Base-by-base conservation (phyloP, 2,888 invertebrate species). In the Leptopilina myrica region DNA sequence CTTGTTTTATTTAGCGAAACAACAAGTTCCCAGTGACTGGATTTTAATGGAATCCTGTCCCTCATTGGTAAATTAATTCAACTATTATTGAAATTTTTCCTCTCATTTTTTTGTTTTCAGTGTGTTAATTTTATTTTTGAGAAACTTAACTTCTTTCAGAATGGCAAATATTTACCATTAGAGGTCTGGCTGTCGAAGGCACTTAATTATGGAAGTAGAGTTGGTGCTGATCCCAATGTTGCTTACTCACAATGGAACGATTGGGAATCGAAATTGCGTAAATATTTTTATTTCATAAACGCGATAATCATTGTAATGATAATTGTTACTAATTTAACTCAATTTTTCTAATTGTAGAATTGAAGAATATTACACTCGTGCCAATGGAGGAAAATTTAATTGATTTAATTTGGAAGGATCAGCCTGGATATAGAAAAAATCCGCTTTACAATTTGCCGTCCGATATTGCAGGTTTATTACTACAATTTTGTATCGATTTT, bases 381-480 rank as follows among this genome's bases (percentile, higher is more conserved):
- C 79, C 83, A 5, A n/a, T 82, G 43, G 80, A 82, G 8, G 78
- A 79, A 0, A 86, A 85, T 78, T 88, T 93, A 9, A 89, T 93
- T 9, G 93, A 93, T 81, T 78, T 82, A 46, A 89, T 92, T 5
- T 93, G 93, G 93, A 84, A 88, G 40, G 81, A 87, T 43, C 78
- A 88, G 80, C 92, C 92, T 0, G 81, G 86, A 2, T 91, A 91
- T 76, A 91, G 92, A 2, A 86, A 84, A 64, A 89, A 88, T 20
- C 86, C 90, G 8, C 86, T 93, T 67, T 87, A 90, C 78, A 86
- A 90, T 9, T 88, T 92, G 43, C 89, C 90, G 15, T 80, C 91
- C 14, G 84, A 89, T 79, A 92, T 86, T 69, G 78, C 89, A 77
- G 90, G 89, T 81, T 20, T 1, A 20, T 20, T 20, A 20, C 20